These are phyloP conservation scores for Drosophila orosa DNA, from an alignment of 1,140 invertebrate genomes.

Conservation along the genomic window DNA sequence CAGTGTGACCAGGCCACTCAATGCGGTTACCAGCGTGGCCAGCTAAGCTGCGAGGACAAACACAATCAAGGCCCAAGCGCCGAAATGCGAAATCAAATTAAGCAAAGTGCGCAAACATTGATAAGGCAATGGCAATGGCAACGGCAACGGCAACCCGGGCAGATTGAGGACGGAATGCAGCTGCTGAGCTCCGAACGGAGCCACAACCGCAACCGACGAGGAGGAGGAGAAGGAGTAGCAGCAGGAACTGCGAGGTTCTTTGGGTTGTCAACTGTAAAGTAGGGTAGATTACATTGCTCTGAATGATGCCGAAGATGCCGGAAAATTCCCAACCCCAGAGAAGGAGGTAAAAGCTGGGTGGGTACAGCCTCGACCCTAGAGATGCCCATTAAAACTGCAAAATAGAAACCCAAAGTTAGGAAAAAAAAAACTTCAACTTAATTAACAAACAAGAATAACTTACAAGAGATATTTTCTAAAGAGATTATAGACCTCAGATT, in stretches of 20 bases:
- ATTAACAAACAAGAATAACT: not conserved
- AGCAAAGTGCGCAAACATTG: slow-evolving; percentile 73
- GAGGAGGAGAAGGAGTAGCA: slow-evolving; percentile 7
- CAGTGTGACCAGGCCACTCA: slow-evolving; percentile 33
- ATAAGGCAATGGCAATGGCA: slow-evolving; percentile 40
- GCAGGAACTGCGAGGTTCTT: slow-evolving; percentile 25
- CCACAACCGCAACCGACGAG: slow-evolving; percentile 66
- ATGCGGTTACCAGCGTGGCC: slow-evolving; percentile 11
- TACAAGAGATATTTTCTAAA: not conserved
- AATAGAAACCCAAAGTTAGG: not conserved
- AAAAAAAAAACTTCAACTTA: not conserved
- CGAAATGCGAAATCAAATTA: slow-evolving; percentile 73
- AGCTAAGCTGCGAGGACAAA: slow-evolving; percentile 12
- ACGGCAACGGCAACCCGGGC: slow-evolving; percentile 14
- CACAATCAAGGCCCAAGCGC: slow-evolving; percentile 42
- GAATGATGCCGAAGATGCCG: slow-evolving; percentile 60
- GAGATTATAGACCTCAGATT: not conserved
- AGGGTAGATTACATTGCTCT: slow-evolving; percentile 78
- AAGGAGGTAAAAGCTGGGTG: not conserved
- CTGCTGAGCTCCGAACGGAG: slow-evolving; percentile 3
- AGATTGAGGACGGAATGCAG: slow-evolving; percentile 36
- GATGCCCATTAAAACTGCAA: slow-evolving; percentile 2
- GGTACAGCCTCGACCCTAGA: slow-evolving; percentile 6
- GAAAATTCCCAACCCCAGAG: slow-evolving; percentile 39
- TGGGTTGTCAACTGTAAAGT: slow-evolving; percentile 77